phyloP scores from a whole-genome alignment of 2,797 vertebrate genomes.

The Paratrypauchen microcephalus region DNA sequence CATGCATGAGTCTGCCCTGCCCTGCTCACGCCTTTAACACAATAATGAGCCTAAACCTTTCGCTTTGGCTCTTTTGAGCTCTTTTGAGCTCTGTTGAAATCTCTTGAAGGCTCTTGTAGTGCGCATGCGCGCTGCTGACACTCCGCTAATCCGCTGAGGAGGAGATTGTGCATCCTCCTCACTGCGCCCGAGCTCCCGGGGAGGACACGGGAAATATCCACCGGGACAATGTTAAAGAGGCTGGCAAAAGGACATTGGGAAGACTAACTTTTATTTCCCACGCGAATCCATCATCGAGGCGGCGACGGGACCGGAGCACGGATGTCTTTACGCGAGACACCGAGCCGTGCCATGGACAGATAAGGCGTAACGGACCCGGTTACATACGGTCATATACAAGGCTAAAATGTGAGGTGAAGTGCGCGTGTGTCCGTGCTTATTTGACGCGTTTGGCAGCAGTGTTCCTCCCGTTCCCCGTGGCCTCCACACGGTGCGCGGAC shows the following conservation, averaged over 20 bases:
- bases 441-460: conserved; percentile 11
- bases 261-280: conserved; percentile 24
- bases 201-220: conserved; percentile 30
- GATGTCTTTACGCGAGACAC: conserved; percentile 46
- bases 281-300: conserved; percentile 30
- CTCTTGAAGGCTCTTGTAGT: conserved; percentile 55
- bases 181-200: conserved; percentile 50
- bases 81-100: conserved; percentile 55
- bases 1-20: conserved; percentile 11
- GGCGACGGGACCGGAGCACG: conserved; percentile 53
- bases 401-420: conserved; percentile 25
- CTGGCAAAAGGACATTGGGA: conserved; percentile 10
- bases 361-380: conserved; percentile 45
- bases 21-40: no score
- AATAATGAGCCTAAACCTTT: conserved; percentile 34
- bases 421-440: conserved; percentile 5
- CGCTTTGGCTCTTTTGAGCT: conserved; percentile 30
- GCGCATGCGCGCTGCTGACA: conserved; percentile 79
- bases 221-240: not conserved
- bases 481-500: conserved; percentile 31
- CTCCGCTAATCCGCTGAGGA: conserved; percentile 74
- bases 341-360: conserved; percentile 50
- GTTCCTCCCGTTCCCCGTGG: conserved; percentile 25
- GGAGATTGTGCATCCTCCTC: conserved; percentile 68
- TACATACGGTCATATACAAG: conserved; percentile 14